A percentile compares a stretch with the other conserved stretches of the same genome.
Conservation (phyloP, 2,888 invertebrate species). For the Xylophagus ater region DNA sequence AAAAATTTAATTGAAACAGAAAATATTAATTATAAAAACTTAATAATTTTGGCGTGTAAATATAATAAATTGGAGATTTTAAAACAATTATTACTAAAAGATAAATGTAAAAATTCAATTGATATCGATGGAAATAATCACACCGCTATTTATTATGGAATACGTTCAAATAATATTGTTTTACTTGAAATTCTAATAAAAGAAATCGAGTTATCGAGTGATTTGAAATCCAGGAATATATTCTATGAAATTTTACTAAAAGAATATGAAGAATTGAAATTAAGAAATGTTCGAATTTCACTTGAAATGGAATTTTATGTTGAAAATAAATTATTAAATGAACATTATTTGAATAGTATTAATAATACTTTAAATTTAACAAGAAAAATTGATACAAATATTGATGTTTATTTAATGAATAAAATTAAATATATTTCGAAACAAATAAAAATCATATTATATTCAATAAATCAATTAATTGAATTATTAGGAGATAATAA, state of each 20-base stretch:
- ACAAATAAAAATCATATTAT: constrained; percentile 8
- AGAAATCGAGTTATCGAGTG: too few species aligned
- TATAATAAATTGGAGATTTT: too few species aligned
- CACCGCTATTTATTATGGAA: constrained; percentile 22
- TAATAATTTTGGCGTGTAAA: too few species aligned
- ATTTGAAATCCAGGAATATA: too few species aligned
- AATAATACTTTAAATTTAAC: background rate
- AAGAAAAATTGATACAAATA: too few species aligned
- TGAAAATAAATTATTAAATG: constrained; percentile 7
- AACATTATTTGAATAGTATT: constrained; percentile 1
- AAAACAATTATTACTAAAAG: too few species aligned
- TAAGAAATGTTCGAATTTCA: constrained; percentile 19
- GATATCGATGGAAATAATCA: constrained; percentile 15
- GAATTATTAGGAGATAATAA: too few species aligned
- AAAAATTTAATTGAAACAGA: too few species aligned
- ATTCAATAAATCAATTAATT: background rate
- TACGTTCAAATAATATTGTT: constrained; percentile 18
- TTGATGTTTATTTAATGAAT: too few species aligned
- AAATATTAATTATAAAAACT: too few species aligned
- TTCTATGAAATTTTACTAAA: constrained; percentile 19
- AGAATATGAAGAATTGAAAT: constrained; percentile 20
- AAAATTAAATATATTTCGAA: background rate
- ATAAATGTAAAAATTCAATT: too few species aligned
- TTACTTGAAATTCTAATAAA: constrained; percentile 18
- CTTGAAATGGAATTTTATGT: constrained; percentile 16